A percentile compares a stretch with the other conserved stretches of the same genome.
Evolutionary conservation across 2,113 vertebrate genomes (phyloP).

Genomic region (Salminus brasiliensis): DNA sequence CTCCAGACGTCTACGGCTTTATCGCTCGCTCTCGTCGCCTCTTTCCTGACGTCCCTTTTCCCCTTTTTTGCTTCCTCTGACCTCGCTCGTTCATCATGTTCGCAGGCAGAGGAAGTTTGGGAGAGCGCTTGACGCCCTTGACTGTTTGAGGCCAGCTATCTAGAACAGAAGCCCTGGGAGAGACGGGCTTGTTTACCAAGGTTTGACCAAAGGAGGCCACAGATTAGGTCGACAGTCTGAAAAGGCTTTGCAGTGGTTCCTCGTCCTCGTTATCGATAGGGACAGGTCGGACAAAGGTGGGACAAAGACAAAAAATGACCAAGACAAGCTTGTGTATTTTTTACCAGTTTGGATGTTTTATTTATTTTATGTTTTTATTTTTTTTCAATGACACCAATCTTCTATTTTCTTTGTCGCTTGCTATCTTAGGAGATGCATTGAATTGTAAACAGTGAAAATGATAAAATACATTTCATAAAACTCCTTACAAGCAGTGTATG

Average conservation of each 20-base stretch:
- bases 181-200: neutral
- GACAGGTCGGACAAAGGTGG: too few relatives aligned
- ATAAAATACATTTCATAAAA: conserved; percentile 77
- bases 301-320: conserved; percentile 21
- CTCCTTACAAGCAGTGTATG: conserved; percentile 78
- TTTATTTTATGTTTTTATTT: conserved; percentile 77
- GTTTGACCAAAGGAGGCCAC: neutral
- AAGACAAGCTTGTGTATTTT: conserved; percentile 53
- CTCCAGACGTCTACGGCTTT: neutral
- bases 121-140: neutral
- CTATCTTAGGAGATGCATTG: conserved; percentile 82
- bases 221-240: conserved; percentile 26
- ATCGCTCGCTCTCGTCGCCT: neutral
- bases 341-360: conserved; percentile 84
- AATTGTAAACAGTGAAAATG: conserved; percentile 85
- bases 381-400: conserved; percentile 82
- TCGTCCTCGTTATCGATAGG: too few relatives aligned
- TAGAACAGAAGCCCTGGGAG: neutral
- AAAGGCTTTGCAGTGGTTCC: too few relatives aligned
- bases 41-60: neutral
- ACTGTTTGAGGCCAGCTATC: conserved; percentile 25
- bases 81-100: neutral
- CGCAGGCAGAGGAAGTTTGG: neutral
- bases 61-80: neutral
- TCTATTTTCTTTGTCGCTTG: conserved; percentile 73